Conservation (phyloP, 2,797 vertebrate species). For the Paramormyrops hopkinsi region DNA sequence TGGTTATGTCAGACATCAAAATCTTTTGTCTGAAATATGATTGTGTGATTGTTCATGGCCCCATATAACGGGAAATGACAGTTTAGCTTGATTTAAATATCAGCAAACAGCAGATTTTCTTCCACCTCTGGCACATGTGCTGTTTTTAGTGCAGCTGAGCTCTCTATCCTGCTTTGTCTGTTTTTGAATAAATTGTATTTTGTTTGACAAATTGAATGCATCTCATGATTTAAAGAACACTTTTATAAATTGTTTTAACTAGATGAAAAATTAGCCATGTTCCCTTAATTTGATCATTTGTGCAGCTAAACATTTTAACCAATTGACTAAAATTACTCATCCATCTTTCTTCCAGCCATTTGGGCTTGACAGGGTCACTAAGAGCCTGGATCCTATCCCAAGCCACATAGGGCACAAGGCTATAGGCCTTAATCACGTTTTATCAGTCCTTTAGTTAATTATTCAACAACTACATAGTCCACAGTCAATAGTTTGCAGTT, state of each 20-base stretch:
- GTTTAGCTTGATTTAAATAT: not conserved
- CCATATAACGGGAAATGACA: slow-evolving; percentile 20
- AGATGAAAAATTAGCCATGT: not conserved
- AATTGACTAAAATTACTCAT: not conserved
- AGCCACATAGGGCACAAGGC: not conserved
- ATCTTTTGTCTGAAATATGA: not conserved
- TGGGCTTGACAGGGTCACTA: not conserved
- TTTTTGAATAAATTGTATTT: not conserved
- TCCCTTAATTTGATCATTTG: not conserved
- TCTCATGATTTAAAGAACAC: not conserved
- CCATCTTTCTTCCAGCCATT: not conserved
- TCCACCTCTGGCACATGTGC: no score
- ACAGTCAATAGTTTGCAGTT: not conserved
- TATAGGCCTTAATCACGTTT: not conserved
- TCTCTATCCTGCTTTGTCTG: not conserved
- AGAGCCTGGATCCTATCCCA: not conserved
- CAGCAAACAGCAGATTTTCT: not conserved
- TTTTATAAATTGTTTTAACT: not conserved
- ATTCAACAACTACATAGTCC: not conserved
- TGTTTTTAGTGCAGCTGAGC: not conserved
- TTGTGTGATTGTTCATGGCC: not conserved
- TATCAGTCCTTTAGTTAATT: not conserved
- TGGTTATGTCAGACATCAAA: not conserved
- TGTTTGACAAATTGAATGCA: not conserved
- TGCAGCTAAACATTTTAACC: not conserved